phyloP scores from a whole-genome alignment of 2,797 vertebrate species.

The Mormyrus hasselquistii region DNA sequence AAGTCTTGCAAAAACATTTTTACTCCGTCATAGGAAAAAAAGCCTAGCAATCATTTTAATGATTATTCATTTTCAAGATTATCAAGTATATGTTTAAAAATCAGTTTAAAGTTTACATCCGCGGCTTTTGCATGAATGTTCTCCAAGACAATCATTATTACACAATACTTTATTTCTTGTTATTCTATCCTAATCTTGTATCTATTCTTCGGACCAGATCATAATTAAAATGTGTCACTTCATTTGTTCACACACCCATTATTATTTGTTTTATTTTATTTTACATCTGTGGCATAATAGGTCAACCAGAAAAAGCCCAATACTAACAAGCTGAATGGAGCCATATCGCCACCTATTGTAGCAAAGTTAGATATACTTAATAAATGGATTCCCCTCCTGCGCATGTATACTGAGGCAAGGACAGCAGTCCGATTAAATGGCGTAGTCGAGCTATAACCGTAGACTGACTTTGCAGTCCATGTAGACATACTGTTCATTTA shows the following conservation, averaged over 20 bases:
- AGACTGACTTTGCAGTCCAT: too few species aligned
- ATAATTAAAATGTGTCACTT: neutral
- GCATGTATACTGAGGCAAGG: too few species aligned
- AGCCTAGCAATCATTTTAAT: neutral
- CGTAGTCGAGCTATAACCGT: too few species aligned
- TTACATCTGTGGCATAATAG: too few species aligned
- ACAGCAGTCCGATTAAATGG: too few species aligned
- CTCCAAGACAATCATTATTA: neutral
- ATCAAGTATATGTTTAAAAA: neutral
- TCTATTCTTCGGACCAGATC: neutral
- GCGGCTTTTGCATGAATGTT: neutral
- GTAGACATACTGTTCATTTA: neutral
- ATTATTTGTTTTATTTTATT: too few species aligned
- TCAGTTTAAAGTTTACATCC: neutral
- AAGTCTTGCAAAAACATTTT: neutral
- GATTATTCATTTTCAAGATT: neutral
- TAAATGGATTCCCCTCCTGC: too few species aligned
- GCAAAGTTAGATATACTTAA: too few species aligned
- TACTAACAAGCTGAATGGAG: too few species aligned
- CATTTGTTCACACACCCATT: too few species aligned
- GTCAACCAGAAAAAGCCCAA: too few species aligned
- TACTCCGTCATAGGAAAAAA: neutral
- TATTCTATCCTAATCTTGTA: neutral
- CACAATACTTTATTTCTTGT: neutral
- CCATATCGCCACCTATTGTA: too few species aligned